Evolutionary conservation across 1,140 invertebrate genomes (phyloP), one percentile per base, ranked within the genome.

Genomic region (Ceratina australensis): DNA sequence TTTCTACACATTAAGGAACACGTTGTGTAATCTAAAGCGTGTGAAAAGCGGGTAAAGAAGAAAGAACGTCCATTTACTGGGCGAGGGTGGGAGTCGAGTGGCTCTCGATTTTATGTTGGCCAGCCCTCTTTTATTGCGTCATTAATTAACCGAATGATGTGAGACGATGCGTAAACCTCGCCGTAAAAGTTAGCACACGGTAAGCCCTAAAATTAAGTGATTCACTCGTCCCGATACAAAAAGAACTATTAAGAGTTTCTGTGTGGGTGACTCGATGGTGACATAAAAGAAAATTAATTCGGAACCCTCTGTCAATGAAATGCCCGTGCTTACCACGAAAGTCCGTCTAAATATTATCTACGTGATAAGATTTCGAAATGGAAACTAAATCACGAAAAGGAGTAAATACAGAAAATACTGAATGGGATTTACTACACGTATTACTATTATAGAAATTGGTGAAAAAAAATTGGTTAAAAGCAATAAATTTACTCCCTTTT

Each of bases 121-220:
- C 59, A 22, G 15, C 59, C 72, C 59, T 72, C 60, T 61, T 72
- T 65, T 78, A 72, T 72, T 77, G 50, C 68, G 42, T 72, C 76
- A 72, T 78, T 78, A 78, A 78, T 78, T 72, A 72, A 64, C 60
- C 16, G 76, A 78, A 78, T 78, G 52, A 78, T 72, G 60, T n/a
- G 50, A 72, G 69, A 56, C 60, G 42, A 33, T 72, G 76, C 76
- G 68, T 72, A 78, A 78, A 78, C 33, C 69, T 72, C 50, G 60
- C 28, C 42, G 50, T 78, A 78, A 78, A 78, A 50, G 76, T 78
- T 78, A 65, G 52, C 52, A 57, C 49, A 22, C 20, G 64, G 61
- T 42, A 28, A 33, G 16, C 42, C 59, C 50, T 72, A 65, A 72
- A 72, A 78, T 72, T 65, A 78, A 78, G 24, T 72, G 76, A 72